A percentile compares a stretch with the other conserved stretches of the same genome.
Evolutionary conservation across 64 coral and sea anemone species (phyloP).

Genomic region (Montipora capricornis): DNA sequence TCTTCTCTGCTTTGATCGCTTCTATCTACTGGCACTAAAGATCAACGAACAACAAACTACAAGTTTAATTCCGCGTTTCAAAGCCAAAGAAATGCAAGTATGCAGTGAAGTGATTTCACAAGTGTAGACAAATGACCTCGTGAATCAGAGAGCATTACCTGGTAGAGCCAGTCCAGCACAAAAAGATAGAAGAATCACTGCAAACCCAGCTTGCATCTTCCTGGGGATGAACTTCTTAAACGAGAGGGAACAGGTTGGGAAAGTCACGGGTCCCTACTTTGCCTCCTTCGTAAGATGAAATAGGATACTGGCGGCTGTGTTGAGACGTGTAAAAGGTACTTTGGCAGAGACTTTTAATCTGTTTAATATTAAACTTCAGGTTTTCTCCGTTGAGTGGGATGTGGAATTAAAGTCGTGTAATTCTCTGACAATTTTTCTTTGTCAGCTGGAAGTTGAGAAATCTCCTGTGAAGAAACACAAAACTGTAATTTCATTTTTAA

Average conservation of each 20-base stretch:
- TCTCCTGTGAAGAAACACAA: too few species aligned
- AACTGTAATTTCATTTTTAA: too few species aligned
- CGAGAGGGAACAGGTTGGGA: background rate
- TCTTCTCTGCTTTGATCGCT: background rate
- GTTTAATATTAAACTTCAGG: background rate
- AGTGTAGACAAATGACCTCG: background rate
- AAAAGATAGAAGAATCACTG: background rate
- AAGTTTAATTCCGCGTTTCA: too few species aligned
- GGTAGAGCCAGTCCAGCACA: conserved; percentile 18
- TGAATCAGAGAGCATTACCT: background rate
- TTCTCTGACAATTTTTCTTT: background rate
- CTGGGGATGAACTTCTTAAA: background rate
- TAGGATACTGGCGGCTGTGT: background rate
- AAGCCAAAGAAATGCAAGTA: background rate
- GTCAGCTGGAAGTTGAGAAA: too few species aligned
- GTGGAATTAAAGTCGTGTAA: background rate
- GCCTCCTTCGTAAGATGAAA: background rate
- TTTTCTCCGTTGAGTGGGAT: background rate
- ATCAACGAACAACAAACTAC: too few species aligned
- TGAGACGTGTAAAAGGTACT: background rate
- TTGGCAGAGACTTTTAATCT: background rate
- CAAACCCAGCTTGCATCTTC: conserved; percentile 11
- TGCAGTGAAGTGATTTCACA: background rate
- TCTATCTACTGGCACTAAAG: conserved; percentile 31
- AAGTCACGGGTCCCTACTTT: background rate